Percentiles rank a stretch among this genome's conserved stretches.
phyloP scores from a whole-genome alignment of 2,888 invertebrate genomes.

The Hedychridium roseum region DNA sequence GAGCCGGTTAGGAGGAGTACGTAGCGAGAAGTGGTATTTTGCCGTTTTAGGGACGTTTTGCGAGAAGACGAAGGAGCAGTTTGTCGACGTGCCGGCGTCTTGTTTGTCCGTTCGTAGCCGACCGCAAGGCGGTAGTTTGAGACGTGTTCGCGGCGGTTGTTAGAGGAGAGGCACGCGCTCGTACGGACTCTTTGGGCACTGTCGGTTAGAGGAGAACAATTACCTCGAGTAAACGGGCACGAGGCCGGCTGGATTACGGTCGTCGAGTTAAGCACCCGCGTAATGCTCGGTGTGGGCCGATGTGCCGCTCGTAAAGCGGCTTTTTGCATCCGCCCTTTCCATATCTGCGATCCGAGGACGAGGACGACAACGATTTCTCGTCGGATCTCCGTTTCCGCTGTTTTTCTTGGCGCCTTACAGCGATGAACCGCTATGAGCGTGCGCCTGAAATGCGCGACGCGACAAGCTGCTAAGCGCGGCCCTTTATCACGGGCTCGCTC shows the following conservation, averaged over 20 bases:
- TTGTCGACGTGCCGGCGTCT: too few species aligned
- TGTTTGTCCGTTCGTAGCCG: too few species aligned
- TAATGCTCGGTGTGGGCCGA: background rate
- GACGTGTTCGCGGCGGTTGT: background rate
- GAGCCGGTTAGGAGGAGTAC: too few species aligned
- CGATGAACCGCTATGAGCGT: background rate
- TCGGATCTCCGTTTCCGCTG: too few species aligned
- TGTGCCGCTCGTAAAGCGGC: background rate
- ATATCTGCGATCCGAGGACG: background rate
- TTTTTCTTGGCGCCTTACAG: background rate
- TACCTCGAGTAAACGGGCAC: background rate
- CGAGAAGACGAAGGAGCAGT: too few species aligned
- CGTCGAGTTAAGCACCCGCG: background rate
- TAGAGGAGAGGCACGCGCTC: background rate
- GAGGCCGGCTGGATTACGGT: background rate
- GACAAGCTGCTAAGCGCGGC: too few species aligned
- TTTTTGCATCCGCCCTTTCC: background rate
- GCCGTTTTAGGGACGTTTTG: too few species aligned
- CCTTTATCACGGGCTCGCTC: too few species aligned
- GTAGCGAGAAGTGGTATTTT: too few species aligned
- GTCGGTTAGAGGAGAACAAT: background rate
- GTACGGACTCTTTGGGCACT: background rate
- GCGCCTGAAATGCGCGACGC: too few species aligned
- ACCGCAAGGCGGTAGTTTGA: background rate
- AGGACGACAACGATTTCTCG: too few species aligned